Conservation (phyloP, 2,888 invertebrate genomes). For the Disparrhopalites patrizii region DNA sequence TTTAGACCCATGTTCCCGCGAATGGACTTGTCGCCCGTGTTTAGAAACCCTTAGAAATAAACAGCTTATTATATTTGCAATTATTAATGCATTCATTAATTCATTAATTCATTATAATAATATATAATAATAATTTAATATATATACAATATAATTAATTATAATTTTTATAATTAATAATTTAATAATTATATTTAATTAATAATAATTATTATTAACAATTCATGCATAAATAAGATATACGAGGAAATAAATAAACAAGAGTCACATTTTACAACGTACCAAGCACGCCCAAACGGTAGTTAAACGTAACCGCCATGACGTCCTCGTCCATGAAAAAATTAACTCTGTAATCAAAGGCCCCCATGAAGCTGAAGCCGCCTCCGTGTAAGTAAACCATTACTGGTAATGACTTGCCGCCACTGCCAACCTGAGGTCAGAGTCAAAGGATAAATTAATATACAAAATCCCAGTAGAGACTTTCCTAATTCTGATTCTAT, state of each 20-base stretch:
- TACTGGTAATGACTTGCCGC: not conserved
- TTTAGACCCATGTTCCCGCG: slow-evolving; percentile 9
- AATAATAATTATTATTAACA: too few species aligned
- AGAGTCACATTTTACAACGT: too few species aligned
- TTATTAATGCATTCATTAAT: not conserved
- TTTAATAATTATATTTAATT: not conserved
- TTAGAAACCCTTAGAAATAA: not conserved
- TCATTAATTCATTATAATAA: not conserved
- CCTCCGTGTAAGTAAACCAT: slow-evolving; percentile 1
- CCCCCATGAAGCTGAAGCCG: not conserved
- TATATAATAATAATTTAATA: not conserved
- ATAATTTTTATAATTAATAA: not conserved
- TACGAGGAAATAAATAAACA: too few species aligned
- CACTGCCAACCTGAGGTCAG: not conserved
- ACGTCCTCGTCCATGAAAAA: slow-evolving; percentile 11
- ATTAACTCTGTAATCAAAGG: not conserved
- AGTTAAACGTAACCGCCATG: not conserved
- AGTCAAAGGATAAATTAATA: too few species aligned
- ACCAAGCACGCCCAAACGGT: not conserved
- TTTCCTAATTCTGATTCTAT: too few species aligned
- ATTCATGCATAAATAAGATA: too few species aligned
- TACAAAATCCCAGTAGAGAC: too few species aligned
- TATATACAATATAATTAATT: not conserved
- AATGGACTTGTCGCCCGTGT: not conserved
- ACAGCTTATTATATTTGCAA: not conserved